A percentile compares a stretch with the other conserved stretches of the same genome.
Conservation (phyloP, 2,888 invertebrate genomes). For the Trachelus troglodyta region DNA sequence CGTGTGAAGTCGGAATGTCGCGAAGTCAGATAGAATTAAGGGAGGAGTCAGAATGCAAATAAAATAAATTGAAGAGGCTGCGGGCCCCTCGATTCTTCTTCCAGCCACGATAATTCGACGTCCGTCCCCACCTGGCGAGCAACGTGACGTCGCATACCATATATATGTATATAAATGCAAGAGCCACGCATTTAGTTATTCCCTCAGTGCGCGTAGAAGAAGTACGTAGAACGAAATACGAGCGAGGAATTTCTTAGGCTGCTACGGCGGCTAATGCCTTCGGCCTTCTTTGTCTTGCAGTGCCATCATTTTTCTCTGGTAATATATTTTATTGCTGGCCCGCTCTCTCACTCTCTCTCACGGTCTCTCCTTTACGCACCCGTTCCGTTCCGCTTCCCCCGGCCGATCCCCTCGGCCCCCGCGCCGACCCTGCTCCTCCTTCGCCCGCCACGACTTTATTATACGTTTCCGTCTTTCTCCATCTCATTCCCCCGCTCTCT, state of each 20-base stretch:
- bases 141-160: too few relatives aligned
- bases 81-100: too few relatives aligned
- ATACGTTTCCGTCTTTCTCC: constrained; percentile 47
- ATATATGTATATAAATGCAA: too few relatives aligned
- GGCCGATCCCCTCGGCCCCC: constrained; percentile 16
- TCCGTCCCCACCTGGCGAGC: too few relatives aligned
- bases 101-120: too few relatives aligned
- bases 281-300: constrained; percentile 54
- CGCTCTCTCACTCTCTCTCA: constrained; percentile 29
- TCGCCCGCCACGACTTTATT: constrained; percentile 54
- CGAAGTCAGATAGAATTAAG: too few relatives aligned
- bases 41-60: too few relatives aligned
- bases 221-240: constrained; percentile 39
- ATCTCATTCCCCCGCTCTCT: constrained; percentile 21
- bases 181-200: too few relatives aligned
- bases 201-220: background rate
- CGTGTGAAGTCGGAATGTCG: too few relatives aligned
- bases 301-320: constrained; percentile 61
- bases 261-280: constrained; percentile 52
- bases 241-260: constrained; percentile 49
- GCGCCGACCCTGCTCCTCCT: constrained; percentile 15
- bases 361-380: background rate
- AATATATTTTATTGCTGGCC: constrained; percentile 62
- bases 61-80: too few relatives aligned
- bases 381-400: constrained; percentile 8